These are phyloP conservation scores for Numenius arquata DNA, from an alignment of 2,113 vertebrate genomes.

Conservation along the genomic window DNA sequence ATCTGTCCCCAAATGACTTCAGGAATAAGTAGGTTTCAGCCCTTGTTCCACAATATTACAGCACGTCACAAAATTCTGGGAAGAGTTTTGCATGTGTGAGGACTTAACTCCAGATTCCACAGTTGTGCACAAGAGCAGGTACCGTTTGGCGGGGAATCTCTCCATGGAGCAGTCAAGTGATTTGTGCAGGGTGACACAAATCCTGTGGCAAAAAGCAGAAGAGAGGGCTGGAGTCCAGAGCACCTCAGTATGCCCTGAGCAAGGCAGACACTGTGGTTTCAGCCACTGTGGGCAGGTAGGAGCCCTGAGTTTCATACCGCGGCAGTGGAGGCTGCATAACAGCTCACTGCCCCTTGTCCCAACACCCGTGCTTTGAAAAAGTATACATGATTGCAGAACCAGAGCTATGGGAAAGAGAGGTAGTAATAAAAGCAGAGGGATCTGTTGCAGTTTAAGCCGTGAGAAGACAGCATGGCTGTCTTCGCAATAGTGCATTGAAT, in stretches of 20 bases:
- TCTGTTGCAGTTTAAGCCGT: not conserved
- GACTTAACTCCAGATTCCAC: not conserved
- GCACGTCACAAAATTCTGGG: not conserved
- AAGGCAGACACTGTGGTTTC: not conserved
- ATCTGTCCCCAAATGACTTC: conserved; percentile 56
- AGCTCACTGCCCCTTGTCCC: not conserved
- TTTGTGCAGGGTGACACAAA: not conserved
- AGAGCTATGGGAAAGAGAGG: not conserved
- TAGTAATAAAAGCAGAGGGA: not conserved
- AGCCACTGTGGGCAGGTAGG: not conserved
- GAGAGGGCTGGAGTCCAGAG: not conserved
- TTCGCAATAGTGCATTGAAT: not conserved
- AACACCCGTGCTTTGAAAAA: not conserved
- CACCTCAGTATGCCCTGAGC: not conserved
- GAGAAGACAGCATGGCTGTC: not conserved
- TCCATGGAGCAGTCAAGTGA: not conserved
- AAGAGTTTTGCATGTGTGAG: not conserved
- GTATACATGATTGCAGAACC: fast-evolving
- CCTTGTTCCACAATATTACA: not conserved
- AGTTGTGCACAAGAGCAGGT: not conserved
- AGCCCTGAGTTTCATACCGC: not conserved
- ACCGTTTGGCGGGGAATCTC: not conserved
- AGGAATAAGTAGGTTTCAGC: not conserved
- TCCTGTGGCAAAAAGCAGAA: not conserved
- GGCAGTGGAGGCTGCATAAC: not conserved